Evolutionary conservation across 2,888 invertebrate genomes (phyloP).

Genomic region (Apamea anceps): DNA sequence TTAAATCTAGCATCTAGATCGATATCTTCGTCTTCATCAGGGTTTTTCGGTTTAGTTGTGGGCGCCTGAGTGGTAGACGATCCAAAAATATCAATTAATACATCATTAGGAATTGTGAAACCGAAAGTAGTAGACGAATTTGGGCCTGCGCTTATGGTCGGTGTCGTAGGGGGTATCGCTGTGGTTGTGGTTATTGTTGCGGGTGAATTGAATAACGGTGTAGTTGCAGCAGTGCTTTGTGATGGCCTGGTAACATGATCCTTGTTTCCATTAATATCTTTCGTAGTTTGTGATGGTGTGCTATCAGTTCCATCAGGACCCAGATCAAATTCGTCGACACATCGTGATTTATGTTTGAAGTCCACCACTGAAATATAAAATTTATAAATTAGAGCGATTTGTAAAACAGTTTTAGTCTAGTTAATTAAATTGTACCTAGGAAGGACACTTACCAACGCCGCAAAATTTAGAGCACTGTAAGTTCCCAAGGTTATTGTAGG

Average conservation of each 20-base stretch:
- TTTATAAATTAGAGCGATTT: neutral
- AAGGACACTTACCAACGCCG: slow-evolving; percentile 80
- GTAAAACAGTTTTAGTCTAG: neutral
- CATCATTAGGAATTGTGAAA: slow-evolving; percentile 37
- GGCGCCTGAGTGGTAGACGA: neutral
- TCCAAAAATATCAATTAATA: slow-evolving; percentile 49
- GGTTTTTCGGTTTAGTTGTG: slow-evolving; percentile 3
- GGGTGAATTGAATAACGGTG: slow-evolving; percentile 30
- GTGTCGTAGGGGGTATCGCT: neutral
- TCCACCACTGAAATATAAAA: slow-evolving; percentile 60
- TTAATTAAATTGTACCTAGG: neutral
- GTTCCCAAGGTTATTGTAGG: slow-evolving; percentile 79
- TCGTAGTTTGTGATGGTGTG: slow-evolving; percentile 10
- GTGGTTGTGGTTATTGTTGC: neutral
- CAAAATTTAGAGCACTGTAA: slow-evolving; percentile 81
- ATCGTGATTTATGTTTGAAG: slow-evolving; percentile 43
- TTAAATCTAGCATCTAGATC: slow-evolving; percentile 54
- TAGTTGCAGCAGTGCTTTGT: neutral
- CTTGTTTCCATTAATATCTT: slow-evolving; percentile 4
- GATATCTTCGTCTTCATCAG: slow-evolving; percentile 39
- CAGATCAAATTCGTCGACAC: slow-evolving; percentile 44
- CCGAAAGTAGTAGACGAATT: slow-evolving; percentile 24
- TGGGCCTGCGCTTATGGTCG: slow-evolving; percentile 10
- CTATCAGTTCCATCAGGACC: slow-evolving; percentile 21
- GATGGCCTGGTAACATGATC: slow-evolving; percentile 15